Evolutionary conservation across 2,797 vertebrate genomes (phyloP).

Genomic region (Chaunax sp.): DNA sequence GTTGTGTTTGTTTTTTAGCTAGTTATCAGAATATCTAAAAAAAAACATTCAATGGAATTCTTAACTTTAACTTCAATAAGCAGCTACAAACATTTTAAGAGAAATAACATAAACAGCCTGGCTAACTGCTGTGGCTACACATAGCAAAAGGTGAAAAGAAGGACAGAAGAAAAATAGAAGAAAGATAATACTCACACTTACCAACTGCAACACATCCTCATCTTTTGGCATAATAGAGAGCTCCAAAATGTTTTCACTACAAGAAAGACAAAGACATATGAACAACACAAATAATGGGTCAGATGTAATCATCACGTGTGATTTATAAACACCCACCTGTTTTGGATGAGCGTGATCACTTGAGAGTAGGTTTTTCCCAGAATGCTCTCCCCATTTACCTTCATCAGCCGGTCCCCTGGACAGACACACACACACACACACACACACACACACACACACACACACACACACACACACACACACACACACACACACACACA

Average conservation of each 20-base stretch:
- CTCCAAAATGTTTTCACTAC: conserved; percentile 90
- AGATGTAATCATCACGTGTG: not conserved
- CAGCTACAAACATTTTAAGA: too few relatives aligned
- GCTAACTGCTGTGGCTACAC: conserved; percentile 2
- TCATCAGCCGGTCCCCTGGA: conserved; percentile 94
- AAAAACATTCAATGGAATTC: too few relatives aligned
- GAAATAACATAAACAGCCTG: not conserved
- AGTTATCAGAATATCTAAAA: too few relatives aligned
- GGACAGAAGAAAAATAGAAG: conserved; percentile 64
- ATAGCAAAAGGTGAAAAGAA: conserved; percentile 12
- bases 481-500: too few relatives aligned
- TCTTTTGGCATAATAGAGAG: conserved; percentile 97
- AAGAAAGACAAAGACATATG: conserved; percentile 22
- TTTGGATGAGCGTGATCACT: conserved; percentile 95
- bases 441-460: too few relatives aligned
- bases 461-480: too few relatives aligned
- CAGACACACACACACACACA: conserved; percentile 28
- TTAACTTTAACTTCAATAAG: too few relatives aligned
- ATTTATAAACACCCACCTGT: conserved; percentile 85
- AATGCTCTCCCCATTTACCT: conserved; percentile 93
- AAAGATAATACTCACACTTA: conserved; percentile 88
- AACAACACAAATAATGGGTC: not conserved
- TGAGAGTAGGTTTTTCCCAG: conserved; percentile 97
- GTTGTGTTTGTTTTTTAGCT: too few relatives aligned
- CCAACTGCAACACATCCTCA: conserved; percentile 96